These are phyloP conservation scores for Magallana angulata DNA, from an alignment of 1,140 invertebrate genomes.

Conservation along the genomic window DNA sequence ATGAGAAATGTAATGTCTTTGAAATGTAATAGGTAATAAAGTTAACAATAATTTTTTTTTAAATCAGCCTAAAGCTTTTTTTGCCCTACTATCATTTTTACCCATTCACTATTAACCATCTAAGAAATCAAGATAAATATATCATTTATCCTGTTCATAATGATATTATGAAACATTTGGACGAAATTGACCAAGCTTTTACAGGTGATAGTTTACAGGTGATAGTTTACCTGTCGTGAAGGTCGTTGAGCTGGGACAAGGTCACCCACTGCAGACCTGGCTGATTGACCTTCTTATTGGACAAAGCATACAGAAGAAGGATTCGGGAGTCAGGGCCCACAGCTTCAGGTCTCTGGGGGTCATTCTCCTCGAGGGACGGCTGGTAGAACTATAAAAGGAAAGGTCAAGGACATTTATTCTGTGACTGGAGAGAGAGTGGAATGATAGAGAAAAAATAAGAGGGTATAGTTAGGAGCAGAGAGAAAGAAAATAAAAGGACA, in stretches of 20 bases:
- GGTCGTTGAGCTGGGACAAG: constrained; percentile 72
- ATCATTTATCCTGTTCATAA: too few species aligned
- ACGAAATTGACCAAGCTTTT: too few species aligned
- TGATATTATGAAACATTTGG: too few species aligned
- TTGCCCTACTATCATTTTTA: too few species aligned
- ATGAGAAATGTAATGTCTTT: constrained; percentile 16
- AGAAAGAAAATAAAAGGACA: too few species aligned
- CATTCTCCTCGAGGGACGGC: constrained; percentile 71
- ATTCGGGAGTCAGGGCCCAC: constrained; percentile 63
- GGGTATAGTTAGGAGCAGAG: too few species aligned
- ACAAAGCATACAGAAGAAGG: constrained; percentile 69
- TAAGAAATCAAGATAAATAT: neutral
- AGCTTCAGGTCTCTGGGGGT: constrained; percentile 62
- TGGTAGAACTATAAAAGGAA: constrained; percentile 71
- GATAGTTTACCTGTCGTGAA: constrained; percentile 73
- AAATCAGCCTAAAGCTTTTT: too few species aligned
- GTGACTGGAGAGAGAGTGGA: too few species aligned
- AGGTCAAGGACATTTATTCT: constrained; percentile 29
- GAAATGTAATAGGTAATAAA: too few species aligned
- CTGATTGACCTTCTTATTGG: constrained; percentile 58
- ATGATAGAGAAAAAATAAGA: too few species aligned
- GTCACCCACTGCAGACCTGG: constrained; percentile 71
- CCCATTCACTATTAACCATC: too few species aligned
- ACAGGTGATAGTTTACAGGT: neutral
- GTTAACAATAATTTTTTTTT: too few species aligned